Conservation (phyloP, 2,888 invertebrate genomes). For the Galerucella pusilla region DNA sequence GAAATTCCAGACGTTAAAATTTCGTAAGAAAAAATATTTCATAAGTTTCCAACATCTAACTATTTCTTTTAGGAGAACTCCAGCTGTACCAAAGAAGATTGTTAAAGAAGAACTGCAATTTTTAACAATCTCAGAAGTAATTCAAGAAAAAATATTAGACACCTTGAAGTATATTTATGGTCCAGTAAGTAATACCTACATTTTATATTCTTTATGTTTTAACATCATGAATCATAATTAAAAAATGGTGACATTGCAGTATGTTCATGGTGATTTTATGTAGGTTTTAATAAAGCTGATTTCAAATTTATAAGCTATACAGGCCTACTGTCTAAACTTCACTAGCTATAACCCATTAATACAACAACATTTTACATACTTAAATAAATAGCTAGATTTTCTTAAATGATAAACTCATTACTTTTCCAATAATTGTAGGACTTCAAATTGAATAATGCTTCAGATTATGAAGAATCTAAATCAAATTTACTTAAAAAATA, state of each 20-base stretch:
- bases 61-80: slow-evolving; percentile 37
- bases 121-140: slow-evolving; percentile 74
- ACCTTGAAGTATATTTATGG: slow-evolving; percentile 81
- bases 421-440: slow-evolving; percentile 58
- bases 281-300: too few species aligned
- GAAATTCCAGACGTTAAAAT: slow-evolving; percentile 73
- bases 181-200: slow-evolving; percentile 67
- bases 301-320: too few species aligned
- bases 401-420: neutral
- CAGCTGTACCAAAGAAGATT: slow-evolving; percentile 64
- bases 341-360: too few species aligned
- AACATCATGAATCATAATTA: neutral
- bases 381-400: neutral
- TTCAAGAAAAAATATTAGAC: slow-evolving; percentile 79
- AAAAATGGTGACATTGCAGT: neutral
- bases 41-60: slow-evolving; percentile 5
- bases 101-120: slow-evolving; percentile 83
- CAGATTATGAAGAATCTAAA: slow-evolving; percentile 73
- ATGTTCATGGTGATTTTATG: too few species aligned
- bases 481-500: slow-evolving; percentile 76
- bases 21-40: slow-evolving; percentile 62
- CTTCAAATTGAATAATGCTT: slow-evolving; percentile 65
- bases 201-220: neutral
- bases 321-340: too few species aligned
- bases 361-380: too few species aligned